Base-by-base conservation (phyloP, 2,797 vertebrate species). In the Eulemur coronatus region DNA sequence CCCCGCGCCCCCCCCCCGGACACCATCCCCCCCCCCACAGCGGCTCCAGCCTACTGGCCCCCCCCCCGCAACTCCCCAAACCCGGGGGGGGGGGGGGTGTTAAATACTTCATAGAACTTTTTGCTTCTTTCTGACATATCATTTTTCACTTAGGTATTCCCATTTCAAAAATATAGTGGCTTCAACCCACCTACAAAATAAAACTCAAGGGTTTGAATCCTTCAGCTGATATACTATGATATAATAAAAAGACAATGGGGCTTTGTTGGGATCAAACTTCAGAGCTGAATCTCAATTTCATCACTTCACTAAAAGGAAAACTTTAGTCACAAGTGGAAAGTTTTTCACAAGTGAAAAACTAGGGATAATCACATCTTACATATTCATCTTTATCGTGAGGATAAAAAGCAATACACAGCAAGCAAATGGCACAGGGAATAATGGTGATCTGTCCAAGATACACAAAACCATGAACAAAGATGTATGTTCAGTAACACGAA, bases 401-500 rank as follows among this genome's bases (percentile, higher is more conserved):
- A 79, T 80, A 80, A 89, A 91, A 95, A 73, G 14, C 38, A 81
- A 85, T 11, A 89, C 14, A 81, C 41, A 89, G 61, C 75, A 90
- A 92, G 70, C 30, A 84, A 61, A 15, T 6, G 15, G 48, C 46
- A 26, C 0, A 57, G 38, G n/a, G 38, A 76, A 41, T 65, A 82
- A 89, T 1, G 14, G 84, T 20, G 57, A 94, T 14, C 80, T 15
- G 28, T 52, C 63, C 17, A 28, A 85, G 13, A 61, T 33, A 85
- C 57, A 69, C 10, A 48, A 43, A 0, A 57, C 35, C 55, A 61
- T 52, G n/a, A 81, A 78, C 46, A 94, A 88, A 89, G 73, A 72
- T n/a, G 67, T 24, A 85, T 7, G 12, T 57, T 79, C 48, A 78
- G 61, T 55, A 91, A 87, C 61, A 90, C 48, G 46, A 50, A 90